Conservation (phyloP, 2,113 vertebrate genomes). For the Peromyscus leucopus region DNA sequence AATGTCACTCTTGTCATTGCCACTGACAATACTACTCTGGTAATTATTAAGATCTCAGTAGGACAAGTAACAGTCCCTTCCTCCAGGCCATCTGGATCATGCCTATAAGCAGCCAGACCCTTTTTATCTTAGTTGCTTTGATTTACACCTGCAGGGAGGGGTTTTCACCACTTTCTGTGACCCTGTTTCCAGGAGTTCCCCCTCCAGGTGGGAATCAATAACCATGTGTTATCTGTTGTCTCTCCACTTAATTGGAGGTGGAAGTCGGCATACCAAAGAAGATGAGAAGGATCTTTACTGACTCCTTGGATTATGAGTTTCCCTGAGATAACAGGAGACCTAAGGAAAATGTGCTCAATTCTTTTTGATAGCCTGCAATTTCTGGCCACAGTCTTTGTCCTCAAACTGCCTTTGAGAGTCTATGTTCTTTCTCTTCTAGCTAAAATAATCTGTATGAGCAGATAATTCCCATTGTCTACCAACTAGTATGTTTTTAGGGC, state of each 20-base stretch:
- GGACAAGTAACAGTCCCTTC: background rate
- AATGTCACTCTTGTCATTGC: background rate
- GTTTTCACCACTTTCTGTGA: background rate
- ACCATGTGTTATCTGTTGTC: background rate
- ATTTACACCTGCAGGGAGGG: background rate
- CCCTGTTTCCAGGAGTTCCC: background rate
- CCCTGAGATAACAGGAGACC: slow-evolving; percentile 17
- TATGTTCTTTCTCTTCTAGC: background rate
- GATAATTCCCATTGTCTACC: background rate
- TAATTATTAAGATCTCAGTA: slow-evolving; percentile 24
- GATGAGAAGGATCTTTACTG: slow-evolving; percentile 30
- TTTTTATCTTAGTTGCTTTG: slow-evolving; percentile 26
- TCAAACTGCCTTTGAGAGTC: background rate
- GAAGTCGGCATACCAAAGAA: background rate
- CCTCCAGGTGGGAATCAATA: slow-evolving; percentile 12
- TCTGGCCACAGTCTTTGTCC: slow-evolving; percentile 17
- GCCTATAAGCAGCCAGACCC: background rate
- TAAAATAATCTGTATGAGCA: background rate
- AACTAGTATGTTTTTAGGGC: background rate
- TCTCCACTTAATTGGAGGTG: background rate
- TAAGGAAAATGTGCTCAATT: slow-evolving; percentile 6
- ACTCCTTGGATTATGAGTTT: slow-evolving; percentile 53
- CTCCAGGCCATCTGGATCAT: background rate
- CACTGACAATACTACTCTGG: background rate
- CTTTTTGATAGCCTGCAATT: slow-evolving; percentile 32